Base-by-base conservation (phyloP, 2,113 vertebrate species). In the Alethe castanea region DNA sequence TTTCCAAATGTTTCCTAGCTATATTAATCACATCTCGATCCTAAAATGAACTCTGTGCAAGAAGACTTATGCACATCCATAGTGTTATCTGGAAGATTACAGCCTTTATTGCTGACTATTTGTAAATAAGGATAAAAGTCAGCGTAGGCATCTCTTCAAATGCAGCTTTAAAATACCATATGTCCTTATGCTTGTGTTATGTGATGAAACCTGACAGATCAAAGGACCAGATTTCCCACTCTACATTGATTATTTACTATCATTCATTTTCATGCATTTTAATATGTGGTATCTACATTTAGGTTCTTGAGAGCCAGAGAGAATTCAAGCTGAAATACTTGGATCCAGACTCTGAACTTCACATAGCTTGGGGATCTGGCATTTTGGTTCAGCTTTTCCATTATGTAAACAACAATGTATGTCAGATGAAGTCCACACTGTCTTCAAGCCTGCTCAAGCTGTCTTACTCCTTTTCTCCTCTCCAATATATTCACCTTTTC, bases 201-300 rank as follows among this genome's bases (percentile, higher is more conserved):
- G 88, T 96, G 93, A 96, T 78, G 95, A 96, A 96, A 97, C 93
- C 88, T 96, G 96, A 96, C 96, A 96, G 95, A 96, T 95, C 94
- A 96, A 96, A 97, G 94, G 93, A 97, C 94, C 95, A 95, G 94
- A 97, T 97, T 96, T 97, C 96, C 96, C 93, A 95, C 92, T 97
- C 93, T 96, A 95, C 95, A 96, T 95, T 96, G 96, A 97, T 97
- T 97, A 97, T 97, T 97, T 97, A 97, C 94, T 96, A 96, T 96
- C 94, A 95, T 95, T 96, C 96, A 97, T 96, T 96, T 97, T 96
- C 95, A 96, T 97, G 93, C 92, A 96, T 96, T 96, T 97, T 94
- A 97, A 97, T 96, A 96, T 86, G 82, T 97, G 90, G 71, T 96
- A 95, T 96, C 95, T 96, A 94, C 95, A 94, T 96, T 96, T 96